These are phyloP conservation scores for Barbus barbus DNA, from an alignment of 2,113 vertebrate species.

Conservation along the genomic window DNA sequence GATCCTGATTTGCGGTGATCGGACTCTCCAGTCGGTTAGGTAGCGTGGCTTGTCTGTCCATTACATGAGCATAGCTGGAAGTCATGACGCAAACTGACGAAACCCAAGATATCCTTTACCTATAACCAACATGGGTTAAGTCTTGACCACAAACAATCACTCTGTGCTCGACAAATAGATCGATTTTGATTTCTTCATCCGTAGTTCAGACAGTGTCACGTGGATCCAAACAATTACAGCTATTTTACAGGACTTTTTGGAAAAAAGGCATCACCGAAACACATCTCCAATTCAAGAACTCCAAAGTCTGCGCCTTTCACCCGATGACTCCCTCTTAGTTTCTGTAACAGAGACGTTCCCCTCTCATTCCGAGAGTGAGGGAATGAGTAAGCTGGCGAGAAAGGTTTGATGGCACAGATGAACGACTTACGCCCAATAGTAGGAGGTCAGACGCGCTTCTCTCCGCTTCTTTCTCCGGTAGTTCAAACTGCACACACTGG, in stretches of 20 bases:
- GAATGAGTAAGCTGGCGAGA: constrained; percentile 56
- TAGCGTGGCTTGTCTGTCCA: constrained; percentile 81
- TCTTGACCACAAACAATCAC: constrained; percentile 1
- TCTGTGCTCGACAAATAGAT: constrained; percentile 2
- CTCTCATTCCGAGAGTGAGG: constrained; percentile 10
- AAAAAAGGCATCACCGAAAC: constrained; percentile 14
- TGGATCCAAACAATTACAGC: background rate
- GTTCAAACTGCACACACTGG: constrained; percentile 75
- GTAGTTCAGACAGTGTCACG: background rate
- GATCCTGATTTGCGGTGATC: constrained; percentile 78
- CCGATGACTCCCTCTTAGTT: constrained; percentile 15
- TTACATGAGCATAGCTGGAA: constrained; percentile 84
- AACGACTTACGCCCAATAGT: constrained; percentile 49
- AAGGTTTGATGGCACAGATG: constrained; percentile 75
- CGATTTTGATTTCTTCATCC: constrained; percentile 19
- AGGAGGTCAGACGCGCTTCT: constrained; percentile 56
- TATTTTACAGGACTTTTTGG: constrained; percentile 4
- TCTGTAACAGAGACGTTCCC: background rate
- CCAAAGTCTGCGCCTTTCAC: constrained; percentile 2
- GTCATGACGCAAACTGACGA: constrained; percentile 74
- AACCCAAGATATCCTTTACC: constrained; percentile 4
- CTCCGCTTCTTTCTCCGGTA: constrained; percentile 68
- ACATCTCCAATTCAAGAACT: constrained; percentile 4
- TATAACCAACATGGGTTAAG: constrained; percentile 29
- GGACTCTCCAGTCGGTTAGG: constrained; percentile 80